Base-by-base conservation (phyloP, 1,140 invertebrate genomes). In the Drosophila malerkotliana region DNA sequence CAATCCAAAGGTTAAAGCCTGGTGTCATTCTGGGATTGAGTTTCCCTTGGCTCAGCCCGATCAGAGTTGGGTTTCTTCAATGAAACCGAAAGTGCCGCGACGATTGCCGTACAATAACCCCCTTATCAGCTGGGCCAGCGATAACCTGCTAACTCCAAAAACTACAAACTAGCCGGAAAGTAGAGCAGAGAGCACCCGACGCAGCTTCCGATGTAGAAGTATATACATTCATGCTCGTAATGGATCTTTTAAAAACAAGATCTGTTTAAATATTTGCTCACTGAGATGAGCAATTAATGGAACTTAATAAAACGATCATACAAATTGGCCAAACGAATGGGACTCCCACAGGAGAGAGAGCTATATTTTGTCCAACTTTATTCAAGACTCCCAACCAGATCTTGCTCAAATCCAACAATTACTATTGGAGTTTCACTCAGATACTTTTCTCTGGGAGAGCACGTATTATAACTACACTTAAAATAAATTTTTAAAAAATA, bases 111-210 rank as follows among this genome's bases (percentile, higher is more conserved):
- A 72, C 74, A 81, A 75, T 53, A 63, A 79, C 85, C 79, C 49
- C 21, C 62, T 88, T 87, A 87, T 87, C 82, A 88, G 82, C 63
- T 39, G 24, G 9, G 6, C 10, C 54, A 39, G 59, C 66, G 82
- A 87, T 87, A 87, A 87, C 82, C 82, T 77, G 82, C 61, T 56
- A 71, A 61, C 77, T 85, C 55, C 66, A 61, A 56, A 63, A 62
- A 61, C 82, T 67, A 85, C 57, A 75, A 78, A 63, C 32, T 58
- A 54, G 32, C 39, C 82, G 41, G 47, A 79, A 83, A 76, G 71
- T 84, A 64, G 80, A 87, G 56, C 79, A 81, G 48, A 41, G 55
- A 60, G 60, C 61, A 2, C 41, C 41, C 41, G 41, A 5, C 14
- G 14, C 41, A 61, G 77, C 73, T 44, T 82, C 75, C 64, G 68